Evolutionary conservation across 2,888 invertebrate species (phyloP).

Genomic region (Pycnomerus fuliginosus): DNA sequence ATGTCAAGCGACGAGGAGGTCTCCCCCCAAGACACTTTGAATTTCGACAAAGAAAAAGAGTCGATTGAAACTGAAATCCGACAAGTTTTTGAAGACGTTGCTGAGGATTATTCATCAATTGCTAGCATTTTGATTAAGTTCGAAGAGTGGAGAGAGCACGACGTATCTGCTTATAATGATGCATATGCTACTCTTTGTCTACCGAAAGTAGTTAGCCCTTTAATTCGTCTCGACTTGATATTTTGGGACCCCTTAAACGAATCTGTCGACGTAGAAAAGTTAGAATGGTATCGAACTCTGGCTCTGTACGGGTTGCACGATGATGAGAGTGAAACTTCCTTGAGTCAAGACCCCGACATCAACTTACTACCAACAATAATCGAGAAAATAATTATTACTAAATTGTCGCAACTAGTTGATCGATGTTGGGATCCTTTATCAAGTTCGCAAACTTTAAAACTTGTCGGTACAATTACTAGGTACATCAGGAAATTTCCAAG

Average conservation of each 20-base stretch:
- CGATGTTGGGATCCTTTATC: conserved; percentile 92
- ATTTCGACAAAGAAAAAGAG: conserved; percentile 64
- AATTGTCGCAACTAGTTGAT: conserved; percentile 67
- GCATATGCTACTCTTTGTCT: conserved; percentile 91
- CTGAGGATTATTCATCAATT: conserved; percentile 82
- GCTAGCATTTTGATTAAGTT: conserved; percentile 76
- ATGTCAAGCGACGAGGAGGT: conserved; percentile 97
- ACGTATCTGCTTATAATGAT: conserved; percentile 80
- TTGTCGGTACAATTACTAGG: conserved; percentile 70
- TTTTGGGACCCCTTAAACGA: conserved; percentile 65
- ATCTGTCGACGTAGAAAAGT: conserved; percentile 76
- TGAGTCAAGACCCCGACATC: conserved; percentile 79
- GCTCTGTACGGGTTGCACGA: conserved; percentile 68
- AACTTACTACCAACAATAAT: conserved; percentile 82
- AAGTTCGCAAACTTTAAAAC: conserved; percentile 80
- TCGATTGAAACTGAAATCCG: conserved; percentile 65
- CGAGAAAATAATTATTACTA: conserved; percentile 86
- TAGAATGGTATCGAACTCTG: conserved; percentile 82
- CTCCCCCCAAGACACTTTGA: conserved; percentile 74
- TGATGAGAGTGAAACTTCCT: conserved; percentile 64
- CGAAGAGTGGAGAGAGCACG: conserved; percentile 80
- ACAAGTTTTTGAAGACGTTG: conserved; percentile 82
- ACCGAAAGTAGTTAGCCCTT: conserved; percentile 81
- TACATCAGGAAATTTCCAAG: conserved; percentile 70
- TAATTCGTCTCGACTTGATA: conserved; percentile 67